Conservation (phyloP, 2,797 vertebrate genomes). For the Novumbra hubbsi region DNA sequence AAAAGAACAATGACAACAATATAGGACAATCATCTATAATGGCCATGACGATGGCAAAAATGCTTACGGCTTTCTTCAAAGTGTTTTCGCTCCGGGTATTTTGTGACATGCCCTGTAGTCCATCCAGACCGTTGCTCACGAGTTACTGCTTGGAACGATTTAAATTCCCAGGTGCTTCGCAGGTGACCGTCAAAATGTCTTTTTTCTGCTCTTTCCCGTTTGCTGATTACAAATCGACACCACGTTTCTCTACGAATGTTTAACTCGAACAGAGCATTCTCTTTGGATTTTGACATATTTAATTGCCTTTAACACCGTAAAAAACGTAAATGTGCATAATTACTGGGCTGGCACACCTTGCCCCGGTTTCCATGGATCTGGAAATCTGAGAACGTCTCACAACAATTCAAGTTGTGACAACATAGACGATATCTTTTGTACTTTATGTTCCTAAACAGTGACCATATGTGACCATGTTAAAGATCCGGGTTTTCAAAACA, state of each 20-base stretch:
- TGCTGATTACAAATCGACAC: conserved; percentile 70
- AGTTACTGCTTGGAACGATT: conserved; percentile 25
- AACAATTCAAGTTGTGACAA: conserved; percentile 29
- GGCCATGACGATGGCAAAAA: background rate
- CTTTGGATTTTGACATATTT: conserved; percentile 41
- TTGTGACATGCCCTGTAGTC: conserved; percentile 14
- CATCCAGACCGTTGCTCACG: conserved; percentile 43
- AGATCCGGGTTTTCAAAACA: background rate
- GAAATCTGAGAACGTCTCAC: conserved; percentile 40
- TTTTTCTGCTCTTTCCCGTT: conserved; percentile 65
- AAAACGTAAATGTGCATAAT: too few relatives aligned
- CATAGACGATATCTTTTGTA: too few relatives aligned
- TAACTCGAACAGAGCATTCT: conserved; percentile 54
- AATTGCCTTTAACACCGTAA: background rate
- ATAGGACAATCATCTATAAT: background rate
- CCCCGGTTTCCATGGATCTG: conserved; percentile 19
- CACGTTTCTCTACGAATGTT: conserved; percentile 74
- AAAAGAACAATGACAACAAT: background rate
- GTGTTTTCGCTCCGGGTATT: conserved; percentile 64
- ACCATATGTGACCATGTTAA: background rate
- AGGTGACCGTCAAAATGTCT: conserved; percentile 71
- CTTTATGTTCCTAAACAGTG: too few relatives aligned
- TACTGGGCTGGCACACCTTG: too few relatives aligned
- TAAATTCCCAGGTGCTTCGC: conserved; percentile 37
- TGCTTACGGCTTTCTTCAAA: conserved; percentile 68